Evolutionary conservation across 2,113 vertebrate species (phyloP), one percentile per base, ranked within the genome.

Genomic region (Callospermophilus lateralis): DNA sequence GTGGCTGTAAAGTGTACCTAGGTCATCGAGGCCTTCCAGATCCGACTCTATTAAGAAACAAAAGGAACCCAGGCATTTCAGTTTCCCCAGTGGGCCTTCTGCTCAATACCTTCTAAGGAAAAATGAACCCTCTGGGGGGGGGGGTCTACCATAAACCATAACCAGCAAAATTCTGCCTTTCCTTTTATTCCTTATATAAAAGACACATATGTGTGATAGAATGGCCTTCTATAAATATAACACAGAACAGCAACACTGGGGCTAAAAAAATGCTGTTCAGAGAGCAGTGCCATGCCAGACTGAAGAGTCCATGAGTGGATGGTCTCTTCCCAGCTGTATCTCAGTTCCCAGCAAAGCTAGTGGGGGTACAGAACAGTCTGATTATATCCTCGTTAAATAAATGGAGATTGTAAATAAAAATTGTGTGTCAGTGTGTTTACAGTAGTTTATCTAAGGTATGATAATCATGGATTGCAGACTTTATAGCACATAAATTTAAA

Each of bases 31-130:
- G 11, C 98, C 97, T 0, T 98, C 96, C 1, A 99, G 97, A n/a
- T 98, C 98, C 26, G 98, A 87, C 65, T 98, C 99, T 99, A 94
- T n/a, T 48, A 97, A 94, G 79, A 98, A 94, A 98, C 0, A 97
- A 87, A 95, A 95, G 81, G 80, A 95, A 95, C 83, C 90, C 86
- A 94, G 74, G 73, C 63, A 90, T 89, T 94, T 97, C 51, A 81
- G 84, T 84, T 92, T 92, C 65, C 77, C 68, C 77, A 95, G 2
- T 8, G 26, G 73, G n/a, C 51, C 58, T 80, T 74, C 68, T 10
- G 61, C 26, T 10, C 61, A 89, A 42, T 37, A 45, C 61, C n/a
- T 70, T 89, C 65, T 30, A 70, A 89, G 61, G 88, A 72, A 63
- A 79, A 79, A 61, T 28, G 2, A 55, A 61, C 84, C n/a, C 37